These are phyloP conservation scores for Aleadryas rufinucha DNA, from an alignment of 2,113 vertebrate genomes.

Conservation along the genomic window DNA sequence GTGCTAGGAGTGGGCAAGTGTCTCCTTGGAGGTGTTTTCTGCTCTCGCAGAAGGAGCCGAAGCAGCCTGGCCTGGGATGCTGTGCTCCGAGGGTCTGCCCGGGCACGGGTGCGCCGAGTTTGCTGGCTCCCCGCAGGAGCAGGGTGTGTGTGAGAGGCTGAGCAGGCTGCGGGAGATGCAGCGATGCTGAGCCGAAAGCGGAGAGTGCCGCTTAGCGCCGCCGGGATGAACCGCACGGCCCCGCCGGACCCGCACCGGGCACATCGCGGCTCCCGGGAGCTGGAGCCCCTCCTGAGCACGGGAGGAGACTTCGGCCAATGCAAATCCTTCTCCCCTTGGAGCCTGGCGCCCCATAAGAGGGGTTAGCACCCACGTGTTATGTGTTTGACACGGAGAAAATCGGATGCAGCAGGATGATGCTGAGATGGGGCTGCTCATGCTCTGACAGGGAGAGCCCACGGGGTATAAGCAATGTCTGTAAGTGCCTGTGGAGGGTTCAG, in stretches of 20 bases:
- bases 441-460: rapidly evolving
- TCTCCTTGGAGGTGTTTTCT: neutral
- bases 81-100: rapidly evolving
- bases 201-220: constrained; percentile 37
- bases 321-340: neutral
- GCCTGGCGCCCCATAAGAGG: neutral
- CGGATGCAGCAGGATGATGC: neutral
- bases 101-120: rapidly evolving
- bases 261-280: neutral
- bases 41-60: neutral
- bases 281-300: rapidly evolving
- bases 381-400: rapidly evolving
- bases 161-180: neutral
- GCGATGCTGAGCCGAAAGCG: neutral
- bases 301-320: rapidly evolving
- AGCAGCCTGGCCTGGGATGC: neutral
- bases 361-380: rapidly evolving
- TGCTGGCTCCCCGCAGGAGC: neutral
- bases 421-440: neutral
- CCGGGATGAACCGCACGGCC: neutral
- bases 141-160: rapidly evolving
- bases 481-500: neutral
- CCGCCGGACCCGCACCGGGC: rapidly evolving
- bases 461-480: neutral
- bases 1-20: rapidly evolving